Conservation (phyloP, 2,113 vertebrate genomes). For the Marmota monax region DNA sequence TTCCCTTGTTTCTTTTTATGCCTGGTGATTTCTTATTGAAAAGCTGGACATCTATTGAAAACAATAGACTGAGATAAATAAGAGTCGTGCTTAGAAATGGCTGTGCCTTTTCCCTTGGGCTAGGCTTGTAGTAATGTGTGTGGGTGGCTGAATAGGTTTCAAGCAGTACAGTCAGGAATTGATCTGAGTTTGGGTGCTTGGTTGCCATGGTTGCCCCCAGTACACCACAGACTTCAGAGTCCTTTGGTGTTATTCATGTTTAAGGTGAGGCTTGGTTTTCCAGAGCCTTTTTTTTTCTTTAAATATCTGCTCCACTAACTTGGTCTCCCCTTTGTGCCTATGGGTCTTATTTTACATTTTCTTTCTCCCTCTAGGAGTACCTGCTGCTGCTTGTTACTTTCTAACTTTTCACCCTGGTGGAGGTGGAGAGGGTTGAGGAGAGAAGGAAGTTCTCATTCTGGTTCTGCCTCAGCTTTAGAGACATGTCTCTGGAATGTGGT, state of each 20-base stretch:
- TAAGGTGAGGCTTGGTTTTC: neutral
- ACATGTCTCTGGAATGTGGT: neutral
- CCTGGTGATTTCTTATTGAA: neutral
- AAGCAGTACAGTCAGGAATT: neutral
- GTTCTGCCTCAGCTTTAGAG: neutral
- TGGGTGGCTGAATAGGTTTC: neutral
- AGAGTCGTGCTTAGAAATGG: neutral
- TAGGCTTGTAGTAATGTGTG: neutral
- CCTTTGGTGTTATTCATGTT: neutral
- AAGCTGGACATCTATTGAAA: neutral
- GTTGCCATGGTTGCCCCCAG: neutral
- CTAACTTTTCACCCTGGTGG: neutral
- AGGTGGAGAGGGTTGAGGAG: neutral
- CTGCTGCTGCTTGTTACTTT: neutral
- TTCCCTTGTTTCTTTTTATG: neutral
- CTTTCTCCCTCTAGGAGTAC: neutral
- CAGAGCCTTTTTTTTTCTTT: neutral
- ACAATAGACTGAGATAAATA: neutral
- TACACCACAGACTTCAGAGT: neutral
- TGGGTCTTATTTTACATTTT: neutral
- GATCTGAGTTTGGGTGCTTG: neutral
- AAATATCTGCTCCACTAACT: neutral
- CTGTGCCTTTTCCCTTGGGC: neutral
- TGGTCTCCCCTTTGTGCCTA: neutral
- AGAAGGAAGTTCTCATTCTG: neutral